Conservation (phyloP, 53 echinoderm and acorn worm genomes). For the Arbacia lixula region DNA sequence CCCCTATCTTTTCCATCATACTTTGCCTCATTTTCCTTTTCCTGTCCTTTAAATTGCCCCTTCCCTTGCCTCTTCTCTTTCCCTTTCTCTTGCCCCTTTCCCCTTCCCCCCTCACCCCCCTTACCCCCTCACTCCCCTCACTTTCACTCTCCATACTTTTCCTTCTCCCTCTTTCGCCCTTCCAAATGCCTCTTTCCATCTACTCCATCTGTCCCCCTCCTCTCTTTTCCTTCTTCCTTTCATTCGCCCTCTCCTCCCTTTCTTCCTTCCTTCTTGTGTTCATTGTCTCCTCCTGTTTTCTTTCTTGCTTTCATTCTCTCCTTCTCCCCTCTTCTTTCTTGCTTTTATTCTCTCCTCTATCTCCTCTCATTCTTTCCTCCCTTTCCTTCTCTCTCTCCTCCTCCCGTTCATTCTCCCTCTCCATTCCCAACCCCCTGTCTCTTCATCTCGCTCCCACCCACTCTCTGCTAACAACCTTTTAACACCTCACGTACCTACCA, state of each 20-base stretch:
- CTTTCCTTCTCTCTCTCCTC: background rate
- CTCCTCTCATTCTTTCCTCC: background rate
- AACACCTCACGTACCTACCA: no score
- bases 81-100: background rate
- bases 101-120: no score
- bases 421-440: no score
- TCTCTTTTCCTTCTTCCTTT: background rate
- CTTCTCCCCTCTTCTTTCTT: background rate
- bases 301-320: background rate
- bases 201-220: background rate
- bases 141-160: background rate
- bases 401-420: no score
- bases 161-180: background rate
- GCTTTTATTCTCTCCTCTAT: background rate
- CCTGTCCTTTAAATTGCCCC: background rate
- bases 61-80: background rate
- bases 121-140: background rate
- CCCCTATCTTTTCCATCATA: no score
- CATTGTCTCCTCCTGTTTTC: background rate
- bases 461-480: no score
- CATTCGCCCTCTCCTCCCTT: background rate
- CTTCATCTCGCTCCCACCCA: no score
- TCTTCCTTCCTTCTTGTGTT: background rate
- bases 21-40: no score
- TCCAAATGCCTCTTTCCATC: no score